Evolutionary conservation across 2,797 vertebrate genomes (phyloP).

Genomic region (Schizothorax lantsangensis): DNA sequence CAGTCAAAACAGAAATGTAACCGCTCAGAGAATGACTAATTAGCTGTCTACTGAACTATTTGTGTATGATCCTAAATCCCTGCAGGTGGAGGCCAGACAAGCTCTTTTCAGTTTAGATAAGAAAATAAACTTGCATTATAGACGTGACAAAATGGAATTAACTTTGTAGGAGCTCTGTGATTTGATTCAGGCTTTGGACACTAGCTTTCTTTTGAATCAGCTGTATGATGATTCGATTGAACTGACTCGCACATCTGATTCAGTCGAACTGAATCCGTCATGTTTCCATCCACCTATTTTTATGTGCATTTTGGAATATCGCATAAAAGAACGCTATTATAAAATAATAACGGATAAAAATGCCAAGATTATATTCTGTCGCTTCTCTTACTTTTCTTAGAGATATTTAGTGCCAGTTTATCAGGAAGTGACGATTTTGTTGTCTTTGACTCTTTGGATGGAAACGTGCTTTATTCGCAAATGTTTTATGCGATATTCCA

Average conservation of each 20-base stretch:
- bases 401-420: too few species aligned
- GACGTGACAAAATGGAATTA: background rate
- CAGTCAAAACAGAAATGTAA: constrained; percentile 3
- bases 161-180: too few species aligned
- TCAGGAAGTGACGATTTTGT: background rate
- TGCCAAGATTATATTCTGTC: too few species aligned
- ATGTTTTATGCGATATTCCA: background rate
- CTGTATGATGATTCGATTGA: background rate
- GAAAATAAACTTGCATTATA: background rate
- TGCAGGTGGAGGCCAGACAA: background rate
- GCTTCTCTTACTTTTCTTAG: too few species aligned
- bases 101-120: background rate
- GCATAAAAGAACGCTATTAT: too few species aligned
- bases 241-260: background rate
- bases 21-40: background rate
- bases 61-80: background rate
- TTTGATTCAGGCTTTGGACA: background rate
- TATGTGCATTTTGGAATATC: too few species aligned
- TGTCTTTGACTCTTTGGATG: background rate
- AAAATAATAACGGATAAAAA: too few species aligned
- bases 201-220: background rate
- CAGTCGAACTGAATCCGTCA: background rate
- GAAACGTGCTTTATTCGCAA: background rate
- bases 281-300: too few species aligned
- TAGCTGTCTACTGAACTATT: background rate